Percentiles rank a stretch among this genome's conserved stretches.
These are phyloP conservation scores for Pangasianodon gigas DNA, from an alignment of 2,113 vertebrate genomes.

Conservation along the genomic window DNA sequence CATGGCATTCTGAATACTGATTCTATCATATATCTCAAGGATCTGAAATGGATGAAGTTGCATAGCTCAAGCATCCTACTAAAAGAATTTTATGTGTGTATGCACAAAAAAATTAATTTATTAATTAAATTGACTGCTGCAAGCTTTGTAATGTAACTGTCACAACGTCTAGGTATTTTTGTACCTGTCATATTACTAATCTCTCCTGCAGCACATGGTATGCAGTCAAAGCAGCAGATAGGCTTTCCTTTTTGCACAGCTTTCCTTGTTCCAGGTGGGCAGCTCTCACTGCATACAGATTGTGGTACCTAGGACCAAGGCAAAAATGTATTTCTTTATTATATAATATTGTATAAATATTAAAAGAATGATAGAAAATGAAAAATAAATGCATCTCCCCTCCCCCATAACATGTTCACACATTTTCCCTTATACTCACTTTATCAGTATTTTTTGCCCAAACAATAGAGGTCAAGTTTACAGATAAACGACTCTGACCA, in stretches of 20 bases:
- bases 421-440: neutral
- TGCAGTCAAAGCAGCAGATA: constrained; percentile 58
- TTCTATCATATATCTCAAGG: no score
- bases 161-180: neutral
- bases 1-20: neutral
- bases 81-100: neutral
- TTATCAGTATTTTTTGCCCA: constrained; percentile 14
- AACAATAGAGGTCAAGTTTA: constrained; percentile 24
- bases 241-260: constrained; percentile 50
- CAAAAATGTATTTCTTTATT: neutral
- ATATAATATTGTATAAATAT: neutral
- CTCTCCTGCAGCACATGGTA: constrained; percentile 58
- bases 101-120: neutral
- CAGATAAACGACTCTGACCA: constrained; percentile 2
- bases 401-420: no score
- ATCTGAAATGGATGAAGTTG: neutral
- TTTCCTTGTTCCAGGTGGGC: constrained; percentile 50
- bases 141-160: neutral
- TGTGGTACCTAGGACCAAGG: constrained; percentile 34
- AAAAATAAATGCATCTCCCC: neutral
- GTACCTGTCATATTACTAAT: constrained; percentile 59
- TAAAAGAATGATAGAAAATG: neutral
- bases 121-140: no score
- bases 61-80: neutral
- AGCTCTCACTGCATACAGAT: constrained; percentile 56